These are phyloP conservation scores for Ophioderma brevispina DNA, from an alignment of 35 echinoderm and acorn worm genomes.

Conservation along the genomic window DNA sequence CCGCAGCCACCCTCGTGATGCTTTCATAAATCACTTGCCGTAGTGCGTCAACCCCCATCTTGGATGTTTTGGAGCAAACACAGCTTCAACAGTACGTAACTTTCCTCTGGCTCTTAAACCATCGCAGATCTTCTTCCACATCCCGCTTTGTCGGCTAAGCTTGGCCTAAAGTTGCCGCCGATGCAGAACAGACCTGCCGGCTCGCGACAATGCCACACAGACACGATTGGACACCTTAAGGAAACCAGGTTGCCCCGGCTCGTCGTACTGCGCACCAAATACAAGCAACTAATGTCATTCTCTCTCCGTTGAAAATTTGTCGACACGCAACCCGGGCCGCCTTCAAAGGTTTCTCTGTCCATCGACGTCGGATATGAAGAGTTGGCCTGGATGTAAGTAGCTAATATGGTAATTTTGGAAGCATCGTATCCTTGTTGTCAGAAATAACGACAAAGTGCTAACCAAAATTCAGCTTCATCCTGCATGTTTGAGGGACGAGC, in stretches of 20 bases:
- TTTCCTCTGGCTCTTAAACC: not conserved
- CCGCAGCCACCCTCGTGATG: not conserved
- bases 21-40: not conserved
- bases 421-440: conserved; percentile 62
- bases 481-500: conserved; percentile 68
- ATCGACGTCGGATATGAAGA: conserved; percentile 57
- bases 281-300: conserved; percentile 85
- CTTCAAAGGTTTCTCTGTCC: conserved; percentile 44
- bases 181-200: conserved; percentile 68
- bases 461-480: conserved; percentile 67
- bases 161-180: conserved; percentile 58
- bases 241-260: conserved; percentile 63
- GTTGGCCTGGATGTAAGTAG: conserved; percentile 80
- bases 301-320: conserved; percentile 92
- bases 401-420: conserved; percentile 76
- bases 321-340: conserved; percentile 53
- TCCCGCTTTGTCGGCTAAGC: not conserved
- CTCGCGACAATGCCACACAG: conserved; percentile 62
- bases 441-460: conserved; percentile 71
- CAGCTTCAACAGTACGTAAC: not conserved
- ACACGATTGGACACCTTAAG: conserved; percentile 67
- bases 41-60: not conserved
- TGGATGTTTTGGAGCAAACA: conserved; percentile 53
- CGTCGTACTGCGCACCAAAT: conserved; percentile 83
- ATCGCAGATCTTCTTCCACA: conserved; percentile 42